These are phyloP conservation scores for Dysidea cf. avara DNA, from an alignment of 37 sponge, comb jelly and placozoan genomes.

Conservation along the genomic window DNA sequence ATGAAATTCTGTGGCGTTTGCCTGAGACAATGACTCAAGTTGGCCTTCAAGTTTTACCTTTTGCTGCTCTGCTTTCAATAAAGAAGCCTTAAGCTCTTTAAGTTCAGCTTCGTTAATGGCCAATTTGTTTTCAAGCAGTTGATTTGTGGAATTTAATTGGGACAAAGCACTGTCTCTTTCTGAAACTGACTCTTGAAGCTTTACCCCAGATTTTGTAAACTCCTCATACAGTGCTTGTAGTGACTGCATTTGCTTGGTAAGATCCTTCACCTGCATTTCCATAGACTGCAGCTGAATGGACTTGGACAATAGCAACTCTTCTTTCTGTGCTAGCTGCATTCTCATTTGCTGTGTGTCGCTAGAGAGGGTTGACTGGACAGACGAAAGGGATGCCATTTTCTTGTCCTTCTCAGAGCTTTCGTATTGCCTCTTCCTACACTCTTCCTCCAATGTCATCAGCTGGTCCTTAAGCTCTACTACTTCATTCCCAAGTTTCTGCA, in stretches of 20 bases:
- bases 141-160: background rate
- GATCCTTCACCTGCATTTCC: conserved; percentile 20
- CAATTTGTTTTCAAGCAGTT: too few species aligned
- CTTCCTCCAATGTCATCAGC: conserved; percentile 16
- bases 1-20: conserved; percentile 30
- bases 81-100: background rate
- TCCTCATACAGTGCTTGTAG: conserved; percentile 33
- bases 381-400: too few species aligned
- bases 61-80: conserved; percentile 34
- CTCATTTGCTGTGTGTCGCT: too few species aligned
- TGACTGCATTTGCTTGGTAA: conserved; percentile 21
- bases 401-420: too few species aligned
- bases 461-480: conserved; percentile 38
- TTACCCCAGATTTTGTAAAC: conserved; percentile 2
- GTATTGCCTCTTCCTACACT: background rate
- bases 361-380: too few species aligned
- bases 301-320: background rate
- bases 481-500: conserved; percentile 26
- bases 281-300: background rate
- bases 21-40: conserved; percentile 28
- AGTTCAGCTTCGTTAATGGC: background rate
- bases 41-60: conserved; percentile 50
- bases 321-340: conserved; percentile 25
- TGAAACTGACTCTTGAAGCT: conserved; percentile 37
- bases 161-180: conserved; percentile 28